Evolutionary conservation across 1,140 invertebrate species (phyloP).

Genomic region (Drosophila pseudoananassae): DNA sequence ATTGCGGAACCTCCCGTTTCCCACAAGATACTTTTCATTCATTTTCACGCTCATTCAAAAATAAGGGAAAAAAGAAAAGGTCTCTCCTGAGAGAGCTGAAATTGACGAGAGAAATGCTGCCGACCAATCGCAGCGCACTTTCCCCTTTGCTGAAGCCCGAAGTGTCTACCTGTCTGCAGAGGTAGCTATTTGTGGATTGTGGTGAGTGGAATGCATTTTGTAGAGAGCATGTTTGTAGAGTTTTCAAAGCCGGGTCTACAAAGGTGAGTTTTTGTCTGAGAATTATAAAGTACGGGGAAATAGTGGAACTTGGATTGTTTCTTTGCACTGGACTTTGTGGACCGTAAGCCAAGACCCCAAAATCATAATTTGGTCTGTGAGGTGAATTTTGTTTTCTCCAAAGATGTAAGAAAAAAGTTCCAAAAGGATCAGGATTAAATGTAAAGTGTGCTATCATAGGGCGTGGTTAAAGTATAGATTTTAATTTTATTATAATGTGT

Average conservation of each 20-base stretch:
- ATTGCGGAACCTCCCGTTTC: conserved; percentile 27
- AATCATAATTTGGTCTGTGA: background rate
- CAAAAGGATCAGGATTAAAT: background rate
- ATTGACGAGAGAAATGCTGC: conserved; percentile 16
- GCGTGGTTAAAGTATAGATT: too few species aligned
- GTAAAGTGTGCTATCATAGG: too few species aligned
- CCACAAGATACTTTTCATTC: conserved; percentile 66
- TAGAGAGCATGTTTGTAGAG: conserved; percentile 3
- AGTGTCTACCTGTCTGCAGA: background rate
- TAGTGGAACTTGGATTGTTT: background rate
- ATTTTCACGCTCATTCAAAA: conserved; percentile 68
- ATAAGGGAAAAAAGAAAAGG: conserved; percentile 29
- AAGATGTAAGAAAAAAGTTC: background rate
- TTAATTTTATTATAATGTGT: too few species aligned
- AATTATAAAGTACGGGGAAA: conserved; percentile 13
- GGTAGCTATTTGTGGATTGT: conserved; percentile 5
- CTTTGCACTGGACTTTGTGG: conserved; percentile 14
- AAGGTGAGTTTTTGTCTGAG: conserved; percentile 13
- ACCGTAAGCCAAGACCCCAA: background rate
- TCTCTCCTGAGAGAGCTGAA: conserved; percentile 23
- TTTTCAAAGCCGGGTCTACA: conserved; percentile 38
- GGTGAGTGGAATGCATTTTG: conserved; percentile 22
- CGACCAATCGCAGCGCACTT: conserved; percentile 59
- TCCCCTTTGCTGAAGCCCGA: conserved; percentile 44
- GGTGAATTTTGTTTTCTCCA: background rate